Evolutionary conservation across 2,888 invertebrate species (phyloP).

Genomic region (Crematogaster levior): DNA sequence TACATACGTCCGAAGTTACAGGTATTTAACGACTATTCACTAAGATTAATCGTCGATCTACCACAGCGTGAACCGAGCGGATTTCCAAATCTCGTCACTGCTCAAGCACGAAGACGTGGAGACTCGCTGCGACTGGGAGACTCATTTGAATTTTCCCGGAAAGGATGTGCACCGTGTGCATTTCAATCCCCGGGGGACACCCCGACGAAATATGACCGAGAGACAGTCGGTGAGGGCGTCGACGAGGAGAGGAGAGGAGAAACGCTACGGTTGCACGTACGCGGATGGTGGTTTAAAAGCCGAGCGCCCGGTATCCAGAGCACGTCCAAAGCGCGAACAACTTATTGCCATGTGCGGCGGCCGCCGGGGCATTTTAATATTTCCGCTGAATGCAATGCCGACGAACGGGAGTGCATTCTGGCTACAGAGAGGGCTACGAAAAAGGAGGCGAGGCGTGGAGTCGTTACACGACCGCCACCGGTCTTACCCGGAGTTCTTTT

Average conservation of each 20-base stretch:
- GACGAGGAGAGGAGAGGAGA: neutral
- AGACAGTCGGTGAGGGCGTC: slow-evolving; percentile 43
- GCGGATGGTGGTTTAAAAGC: slow-evolving; percentile 77
- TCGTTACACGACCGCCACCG: slow-evolving; percentile 73
- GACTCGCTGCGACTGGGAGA: slow-evolving; percentile 26
- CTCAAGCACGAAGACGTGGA: slow-evolving; percentile 25
- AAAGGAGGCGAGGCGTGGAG: slow-evolving; percentile 64
- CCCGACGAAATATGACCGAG: slow-evolving; percentile 76
- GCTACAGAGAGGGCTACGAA: slow-evolving; percentile 46
- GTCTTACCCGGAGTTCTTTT: slow-evolving; percentile 65
- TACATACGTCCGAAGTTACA: neutral
- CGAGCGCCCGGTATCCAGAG: slow-evolving; percentile 81
- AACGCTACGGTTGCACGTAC: slow-evolving; percentile 54
- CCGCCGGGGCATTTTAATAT: slow-evolving; percentile 82
- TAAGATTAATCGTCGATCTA: slow-evolving; percentile 23
- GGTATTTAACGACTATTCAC: slow-evolving; percentile 10
- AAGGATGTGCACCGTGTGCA: slow-evolving; percentile 83
- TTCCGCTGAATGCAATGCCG: slow-evolving; percentile 76
- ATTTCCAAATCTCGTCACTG: slow-evolving; percentile 69
- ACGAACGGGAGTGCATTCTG: slow-evolving; percentile 60
- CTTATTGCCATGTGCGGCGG: slow-evolving; percentile 81
- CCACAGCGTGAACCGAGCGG: slow-evolving; percentile 48
- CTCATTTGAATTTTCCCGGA: slow-evolving; percentile 81
- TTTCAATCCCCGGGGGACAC: slow-evolving; percentile 80
- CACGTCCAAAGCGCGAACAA: slow-evolving; percentile 81